A percentile compares a stretch with the other conserved stretches of the same genome.
Conservation (phyloP, 2,113 vertebrate genomes). For the Bombycilla garrulus region DNA sequence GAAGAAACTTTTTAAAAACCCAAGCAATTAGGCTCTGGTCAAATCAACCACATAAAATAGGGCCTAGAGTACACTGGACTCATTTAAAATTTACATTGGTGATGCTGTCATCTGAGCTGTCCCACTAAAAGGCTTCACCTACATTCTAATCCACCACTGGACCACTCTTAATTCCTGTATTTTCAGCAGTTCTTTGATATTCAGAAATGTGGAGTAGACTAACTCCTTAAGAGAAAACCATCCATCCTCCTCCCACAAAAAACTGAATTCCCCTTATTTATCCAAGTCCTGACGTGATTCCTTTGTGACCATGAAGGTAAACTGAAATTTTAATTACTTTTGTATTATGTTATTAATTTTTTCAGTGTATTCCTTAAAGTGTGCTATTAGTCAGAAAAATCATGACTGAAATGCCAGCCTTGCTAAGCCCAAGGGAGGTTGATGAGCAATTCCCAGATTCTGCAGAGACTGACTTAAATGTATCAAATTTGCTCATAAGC, state of each 20-base stretch:
- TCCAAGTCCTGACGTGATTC: neutral
- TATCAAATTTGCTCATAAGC: neutral
- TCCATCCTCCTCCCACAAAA: neutral
- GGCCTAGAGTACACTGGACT: neutral
- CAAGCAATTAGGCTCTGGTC: neutral
- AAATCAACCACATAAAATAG: neutral
- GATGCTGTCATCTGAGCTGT: neutral
- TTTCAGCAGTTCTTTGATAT: neutral
- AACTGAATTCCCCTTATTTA: neutral
- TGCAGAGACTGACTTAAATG: neutral
- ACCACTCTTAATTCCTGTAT: neutral
- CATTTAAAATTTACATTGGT: accelerated
- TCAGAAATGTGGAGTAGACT: neutral
- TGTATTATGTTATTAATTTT: neutral
- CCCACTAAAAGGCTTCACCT: neutral
- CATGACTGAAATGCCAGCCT: neutral
- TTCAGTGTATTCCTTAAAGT: neutral
- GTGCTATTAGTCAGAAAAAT: neutral
- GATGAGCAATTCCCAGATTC: neutral
- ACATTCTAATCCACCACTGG: neutral
- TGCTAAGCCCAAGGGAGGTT: neutral
- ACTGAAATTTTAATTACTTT: neutral
- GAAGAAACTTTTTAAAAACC: neutral
- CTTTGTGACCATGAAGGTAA: neutral
- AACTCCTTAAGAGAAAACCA: neutral